Evolutionary conservation across 2,797 vertebrate genomes (phyloP).

Genomic region (Lemur catta): DNA sequence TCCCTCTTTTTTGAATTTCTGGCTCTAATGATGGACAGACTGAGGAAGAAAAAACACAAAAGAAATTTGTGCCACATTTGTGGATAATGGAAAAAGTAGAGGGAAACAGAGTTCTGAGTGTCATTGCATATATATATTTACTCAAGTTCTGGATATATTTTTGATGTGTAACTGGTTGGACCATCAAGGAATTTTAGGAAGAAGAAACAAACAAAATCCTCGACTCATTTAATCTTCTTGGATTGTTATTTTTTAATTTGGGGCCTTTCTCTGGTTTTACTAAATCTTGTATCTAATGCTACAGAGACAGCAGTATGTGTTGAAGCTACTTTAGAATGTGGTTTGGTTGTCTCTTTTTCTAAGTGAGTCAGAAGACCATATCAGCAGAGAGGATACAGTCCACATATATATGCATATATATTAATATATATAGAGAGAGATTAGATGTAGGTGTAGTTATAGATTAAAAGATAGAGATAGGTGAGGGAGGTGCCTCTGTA

Average conservation of each 20-base stretch:
- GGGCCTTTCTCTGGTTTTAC: neutral
- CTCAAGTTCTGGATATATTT: neutral
- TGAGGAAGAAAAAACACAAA: neutral
- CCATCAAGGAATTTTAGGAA: neutral
- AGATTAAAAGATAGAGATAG: neutral
- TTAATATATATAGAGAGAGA: neutral
- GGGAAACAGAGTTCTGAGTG: neutral
- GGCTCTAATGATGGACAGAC: neutral
- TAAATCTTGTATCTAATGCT: neutral
- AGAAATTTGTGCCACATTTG: neutral
- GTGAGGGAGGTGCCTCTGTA: neutral
- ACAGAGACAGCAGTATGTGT: neutral
- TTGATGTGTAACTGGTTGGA: neutral
- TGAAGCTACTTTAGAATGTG: constrained; percentile 12
- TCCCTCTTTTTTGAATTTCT: constrained; percentile 5
- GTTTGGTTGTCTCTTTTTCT: neutral
- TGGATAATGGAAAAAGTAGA: neutral
- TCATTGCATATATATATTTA: neutral
- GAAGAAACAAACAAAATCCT: neutral
- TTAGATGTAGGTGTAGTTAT: neutral
- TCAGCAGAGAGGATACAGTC: neutral
- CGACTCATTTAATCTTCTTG: neutral
- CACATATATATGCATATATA: neutral
- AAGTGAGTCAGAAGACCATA: neutral
- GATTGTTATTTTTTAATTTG: neutral